A percentile compares a stretch with the other conserved stretches of the same genome.
Conservation (phyloP, 64 coral and sea anemone species). For the Pocillopora damicornis region DNA sequence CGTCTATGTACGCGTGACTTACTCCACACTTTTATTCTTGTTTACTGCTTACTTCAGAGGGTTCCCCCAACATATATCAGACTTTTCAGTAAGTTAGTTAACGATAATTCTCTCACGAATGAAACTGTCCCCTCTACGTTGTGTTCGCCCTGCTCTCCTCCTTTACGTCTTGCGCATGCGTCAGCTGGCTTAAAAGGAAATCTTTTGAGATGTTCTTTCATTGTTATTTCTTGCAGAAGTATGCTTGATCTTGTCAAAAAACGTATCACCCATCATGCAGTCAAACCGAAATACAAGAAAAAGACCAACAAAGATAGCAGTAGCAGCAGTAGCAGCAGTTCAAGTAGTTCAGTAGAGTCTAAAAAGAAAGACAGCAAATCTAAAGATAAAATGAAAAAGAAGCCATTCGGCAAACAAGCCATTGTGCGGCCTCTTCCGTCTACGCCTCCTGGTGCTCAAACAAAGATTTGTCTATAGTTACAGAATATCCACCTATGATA, state of each 20-base stretch:
- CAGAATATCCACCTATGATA: not conserved
- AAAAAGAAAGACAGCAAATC: not conserved
- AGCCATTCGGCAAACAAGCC: not conserved
- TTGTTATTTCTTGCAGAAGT: not conserved
- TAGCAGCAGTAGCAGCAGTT: not conserved
- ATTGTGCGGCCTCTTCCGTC: not conserved
- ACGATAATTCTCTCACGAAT: no score
- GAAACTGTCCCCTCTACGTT: no score
- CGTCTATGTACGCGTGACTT: no score
- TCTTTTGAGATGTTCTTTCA: no score
- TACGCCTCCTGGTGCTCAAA: no score
- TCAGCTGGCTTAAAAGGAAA: no score
- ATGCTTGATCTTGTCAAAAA: not conserved
- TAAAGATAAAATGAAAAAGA: not conserved
- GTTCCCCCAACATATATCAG: no score
- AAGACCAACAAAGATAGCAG: not conserved
- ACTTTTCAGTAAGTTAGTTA: no score
- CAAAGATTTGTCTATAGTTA: not conserved
- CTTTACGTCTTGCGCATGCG: no score
- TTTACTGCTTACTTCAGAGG: no score
- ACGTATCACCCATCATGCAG: not conserved
- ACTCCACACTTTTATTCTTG: no score
- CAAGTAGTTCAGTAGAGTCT: not conserved
- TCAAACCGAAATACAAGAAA: not conserved
- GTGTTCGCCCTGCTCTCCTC: no score